Evolutionary conservation across 2,113 vertebrate genomes (phyloP).

Genomic region (Phoxinus phoxinus): DNA sequence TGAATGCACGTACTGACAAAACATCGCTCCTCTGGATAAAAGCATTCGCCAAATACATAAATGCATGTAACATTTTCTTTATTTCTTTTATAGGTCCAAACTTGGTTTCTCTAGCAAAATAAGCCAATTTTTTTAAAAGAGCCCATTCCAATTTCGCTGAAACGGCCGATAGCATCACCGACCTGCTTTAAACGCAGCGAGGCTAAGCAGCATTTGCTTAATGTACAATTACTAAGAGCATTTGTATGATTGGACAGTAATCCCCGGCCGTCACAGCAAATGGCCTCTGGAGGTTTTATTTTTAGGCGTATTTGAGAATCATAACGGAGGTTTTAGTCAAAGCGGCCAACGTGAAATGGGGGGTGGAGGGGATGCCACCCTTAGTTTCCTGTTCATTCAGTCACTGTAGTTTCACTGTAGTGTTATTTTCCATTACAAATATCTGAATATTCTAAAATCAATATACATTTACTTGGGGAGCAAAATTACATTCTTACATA

Average conservation of each 20-base stretch:
- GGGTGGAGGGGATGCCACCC: conserved; percentile 3
- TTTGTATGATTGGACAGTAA: conserved; percentile 77
- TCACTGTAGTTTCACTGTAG: not conserved
- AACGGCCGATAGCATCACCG: conserved; percentile 1
- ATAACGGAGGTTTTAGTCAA: conserved; percentile 58
- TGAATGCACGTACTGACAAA: not conserved
- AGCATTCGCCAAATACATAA: not conserved
- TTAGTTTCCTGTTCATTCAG: conserved; percentile 32
- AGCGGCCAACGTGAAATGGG: conserved; percentile 36
- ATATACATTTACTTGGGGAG: not conserved
- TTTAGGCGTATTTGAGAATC: conserved; percentile 68
- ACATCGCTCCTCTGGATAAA: not conserved
- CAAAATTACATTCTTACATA: too few species aligned
- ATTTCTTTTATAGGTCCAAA: not conserved
- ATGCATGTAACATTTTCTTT: not conserved
- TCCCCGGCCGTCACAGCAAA: conserved; percentile 68
- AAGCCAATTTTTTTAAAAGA: conserved; percentile 3
- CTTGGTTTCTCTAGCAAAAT: not conserved
- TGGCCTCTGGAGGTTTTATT: conserved; percentile 61
- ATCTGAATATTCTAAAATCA: not conserved
- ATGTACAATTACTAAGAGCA: conserved; percentile 71
- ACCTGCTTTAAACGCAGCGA: conserved; percentile 22
- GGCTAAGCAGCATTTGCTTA: conserved; percentile 62
- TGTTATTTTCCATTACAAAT: not conserved
- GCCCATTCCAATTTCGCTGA: conserved; percentile 18